These are phyloP conservation scores for Cancer borealis DNA, from an alignment of 2,888 invertebrate genomes.

Conservation along the genomic window DNA sequence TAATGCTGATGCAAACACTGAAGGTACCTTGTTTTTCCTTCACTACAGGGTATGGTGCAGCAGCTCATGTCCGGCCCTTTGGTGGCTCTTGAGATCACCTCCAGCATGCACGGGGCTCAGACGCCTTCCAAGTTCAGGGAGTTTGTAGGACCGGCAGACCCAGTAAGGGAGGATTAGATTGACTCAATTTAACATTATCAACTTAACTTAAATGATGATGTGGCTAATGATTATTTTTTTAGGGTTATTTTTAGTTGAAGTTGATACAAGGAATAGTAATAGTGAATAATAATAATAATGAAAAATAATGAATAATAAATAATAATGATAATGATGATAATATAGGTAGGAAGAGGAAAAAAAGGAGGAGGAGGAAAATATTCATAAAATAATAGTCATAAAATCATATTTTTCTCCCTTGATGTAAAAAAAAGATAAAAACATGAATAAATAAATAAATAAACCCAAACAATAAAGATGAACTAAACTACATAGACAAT, in stretches of 20 bases:
- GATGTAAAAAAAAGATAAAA: too few species aligned
- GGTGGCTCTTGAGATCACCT: constrained; percentile 89
- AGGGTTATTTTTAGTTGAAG: neutral
- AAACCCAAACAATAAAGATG: neutral
- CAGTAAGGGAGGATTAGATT: constrained; percentile 79
- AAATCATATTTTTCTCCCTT: too few species aligned
- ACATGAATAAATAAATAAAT: neutral
- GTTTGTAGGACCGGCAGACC: constrained; percentile 92
- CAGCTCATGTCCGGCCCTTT: constrained; percentile 92
- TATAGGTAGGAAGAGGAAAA: neutral
- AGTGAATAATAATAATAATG: too few species aligned
- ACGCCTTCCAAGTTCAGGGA: constrained; percentile 85
- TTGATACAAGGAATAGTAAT: too few species aligned
- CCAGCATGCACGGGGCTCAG: constrained; percentile 82
- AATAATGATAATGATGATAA: too few species aligned
- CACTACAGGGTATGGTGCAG: constrained; percentile 87
- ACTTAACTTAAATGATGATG: neutral
- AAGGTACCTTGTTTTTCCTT: too few species aligned
- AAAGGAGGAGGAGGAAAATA: neutral
- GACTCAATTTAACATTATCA: too few species aligned
- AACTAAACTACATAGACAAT: neutral
- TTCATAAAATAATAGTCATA: too few species aligned
- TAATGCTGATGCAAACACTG: too few species aligned
- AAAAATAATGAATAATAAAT: too few species aligned
- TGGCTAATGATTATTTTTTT: neutral